Evolutionary conservation across 2,113 vertebrate species (phyloP).

Genomic region (Grallaria varia): DNA sequence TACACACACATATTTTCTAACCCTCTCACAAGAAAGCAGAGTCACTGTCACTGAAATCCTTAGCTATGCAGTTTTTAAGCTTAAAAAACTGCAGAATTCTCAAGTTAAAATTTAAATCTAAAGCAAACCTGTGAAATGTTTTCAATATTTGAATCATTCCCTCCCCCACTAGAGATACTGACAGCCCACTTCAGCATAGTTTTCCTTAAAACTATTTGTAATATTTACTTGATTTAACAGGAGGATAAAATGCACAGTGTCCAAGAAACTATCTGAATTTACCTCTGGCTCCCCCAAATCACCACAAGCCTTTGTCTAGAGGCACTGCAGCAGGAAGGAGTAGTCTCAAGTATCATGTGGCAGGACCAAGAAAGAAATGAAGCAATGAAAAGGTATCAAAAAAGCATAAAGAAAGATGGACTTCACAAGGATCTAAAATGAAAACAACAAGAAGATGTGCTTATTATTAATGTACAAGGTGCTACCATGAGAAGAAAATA

Average conservation of each 20-base stretch:
- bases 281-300: not conserved
- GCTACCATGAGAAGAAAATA: not conserved
- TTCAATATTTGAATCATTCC: not conserved
- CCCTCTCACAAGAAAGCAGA: not conserved
- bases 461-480: not conserved
- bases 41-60: not conserved
- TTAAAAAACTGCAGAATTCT: not conserved
- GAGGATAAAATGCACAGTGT: not conserved
- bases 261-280: not conserved
- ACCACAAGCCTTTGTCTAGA: not conserved
- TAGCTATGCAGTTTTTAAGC: not conserved
- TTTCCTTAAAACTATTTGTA: not conserved
- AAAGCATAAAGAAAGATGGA: not conserved
- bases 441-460: not conserved
- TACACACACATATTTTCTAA: not conserved
- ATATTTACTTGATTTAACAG: not conserved
- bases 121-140: not conserved
- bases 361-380: not conserved
- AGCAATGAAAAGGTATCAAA: not conserved
- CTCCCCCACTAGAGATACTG: not conserved
- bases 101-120: not conserved
- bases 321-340: not conserved
- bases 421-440: not conserved
- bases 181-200: not conserved
- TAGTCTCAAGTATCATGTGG: not conserved